Conservation (phyloP, 2,888 invertebrate species). For the Clostera curtula region DNA sequence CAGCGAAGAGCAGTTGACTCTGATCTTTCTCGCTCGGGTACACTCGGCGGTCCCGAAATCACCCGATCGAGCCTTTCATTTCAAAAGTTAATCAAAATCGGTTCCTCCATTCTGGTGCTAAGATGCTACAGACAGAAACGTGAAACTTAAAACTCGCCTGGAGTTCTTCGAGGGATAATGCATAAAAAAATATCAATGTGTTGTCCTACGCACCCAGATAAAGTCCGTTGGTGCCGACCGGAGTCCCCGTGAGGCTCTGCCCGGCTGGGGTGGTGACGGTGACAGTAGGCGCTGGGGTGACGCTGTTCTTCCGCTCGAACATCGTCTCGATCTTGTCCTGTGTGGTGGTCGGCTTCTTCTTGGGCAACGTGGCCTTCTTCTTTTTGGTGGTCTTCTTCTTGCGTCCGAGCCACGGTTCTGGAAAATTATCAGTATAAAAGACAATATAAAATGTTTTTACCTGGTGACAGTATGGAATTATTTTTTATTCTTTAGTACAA, state of each 20-base stretch:
- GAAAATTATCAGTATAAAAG: no score
- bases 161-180: no score
- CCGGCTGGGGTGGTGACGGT: constrained; percentile 47
- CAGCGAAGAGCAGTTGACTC: no score
- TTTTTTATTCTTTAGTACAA: no score
- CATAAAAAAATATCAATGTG: not conserved
- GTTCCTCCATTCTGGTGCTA: no score
- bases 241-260: constrained; percentile 51
- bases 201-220: constrained; percentile 36
- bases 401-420: constrained; percentile 86
- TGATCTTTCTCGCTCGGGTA: not conserved
- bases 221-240: constrained; percentile 65
- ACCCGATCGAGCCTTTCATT: no score
- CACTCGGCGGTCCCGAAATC: not conserved
- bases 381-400: constrained; percentile 79
- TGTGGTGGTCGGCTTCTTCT: constrained; percentile 78
- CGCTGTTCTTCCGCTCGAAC: constrained; percentile 66
- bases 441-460: no score
- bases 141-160: no score
- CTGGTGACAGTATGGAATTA: no score
- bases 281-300: constrained; percentile 18
- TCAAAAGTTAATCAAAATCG: no score
- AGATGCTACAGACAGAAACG: no score
- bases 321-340: constrained; percentile 88
- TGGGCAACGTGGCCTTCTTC: constrained; percentile 64